Conservation (phyloP, 2,888 invertebrate genomes). For the Tenodera sinensis region DNA sequence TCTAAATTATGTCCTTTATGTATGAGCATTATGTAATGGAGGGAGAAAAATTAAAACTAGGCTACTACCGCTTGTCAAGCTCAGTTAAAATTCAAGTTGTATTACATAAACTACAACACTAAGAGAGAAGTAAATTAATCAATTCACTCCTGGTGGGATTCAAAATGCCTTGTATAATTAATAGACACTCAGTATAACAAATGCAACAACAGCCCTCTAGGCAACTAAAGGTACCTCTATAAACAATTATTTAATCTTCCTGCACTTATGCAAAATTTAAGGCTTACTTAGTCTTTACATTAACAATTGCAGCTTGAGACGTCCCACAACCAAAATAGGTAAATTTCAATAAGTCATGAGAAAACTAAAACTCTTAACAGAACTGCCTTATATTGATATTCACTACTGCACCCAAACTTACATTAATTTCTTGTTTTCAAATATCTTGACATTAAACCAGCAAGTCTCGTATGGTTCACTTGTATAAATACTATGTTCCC, state of each 20-base stretch:
- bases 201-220: neutral
- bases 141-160: neutral
- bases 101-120: neutral
- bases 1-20: neutral
- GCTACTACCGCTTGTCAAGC: neutral
- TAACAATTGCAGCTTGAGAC: neutral
- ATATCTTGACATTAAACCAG: neutral
- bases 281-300: neutral
- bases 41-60: no score
- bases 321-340: neutral
- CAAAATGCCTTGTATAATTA: neutral
- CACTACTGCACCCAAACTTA: neutral
- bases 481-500: neutral
- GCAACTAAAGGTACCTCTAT: neutral
- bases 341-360: neutral
- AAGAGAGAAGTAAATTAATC: neutral
- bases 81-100: neutral
- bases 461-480: neutral
- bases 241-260: neutral
- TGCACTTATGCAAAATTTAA: neutral
- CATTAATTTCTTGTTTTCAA: neutral
- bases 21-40: neutral
- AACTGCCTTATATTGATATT: neutral
- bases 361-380: neutral
- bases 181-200: neutral